Evolutionary conservation across 2,888 invertebrate genomes (phyloP), one percentile per base, ranked within the genome.

Genomic region (Balanococcus diminutus): DNA sequence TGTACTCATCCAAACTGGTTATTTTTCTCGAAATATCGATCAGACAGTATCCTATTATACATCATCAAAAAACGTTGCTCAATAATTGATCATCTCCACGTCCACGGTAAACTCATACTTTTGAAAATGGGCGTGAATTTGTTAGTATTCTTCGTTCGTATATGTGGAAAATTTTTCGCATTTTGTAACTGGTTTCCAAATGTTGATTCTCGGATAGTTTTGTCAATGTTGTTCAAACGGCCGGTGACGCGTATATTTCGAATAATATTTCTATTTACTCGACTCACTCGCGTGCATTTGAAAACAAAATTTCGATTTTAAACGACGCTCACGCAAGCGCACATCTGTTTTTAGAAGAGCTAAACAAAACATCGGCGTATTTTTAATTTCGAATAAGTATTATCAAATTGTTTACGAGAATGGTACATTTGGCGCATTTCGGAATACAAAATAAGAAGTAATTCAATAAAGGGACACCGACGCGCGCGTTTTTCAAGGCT

Each of bases 21-120:
- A 75, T 36, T 36, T 31, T 75, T 32, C 32, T 36, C 75, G 28
- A 75, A 67, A 67, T 67, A 28, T 67, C 61, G 61, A 67, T 67
- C 61, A 67, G 61, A 67, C 28, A 11, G 61, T 67, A 67, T 28
- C 25, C 61, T 11, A 46, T 46, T 46, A 67, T 28, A 67, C 11
- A 25, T 14, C 11, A 1, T 9, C 14, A 28, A 25, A 36, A 36
- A 51, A 19, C 19, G 51, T 51, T 51, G 19, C 51, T 51, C 19
- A 51, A 51, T 51, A 51, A 51, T 51, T 51, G 51, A 51, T 51
- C 51, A 51, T 19, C 51, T 8, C 19, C 19, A 19, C 19, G 19
- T n/a, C n/a, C n/a, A n/a, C n/a, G 51, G 19, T 51, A 51, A 19
- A 51, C 51, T 19, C 19, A 19, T 42, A 51, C 51, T 19, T 51